Evolutionary conservation across 2,113 vertebrate species (phyloP).

Genomic region (Corythornis cristatus): DNA sequence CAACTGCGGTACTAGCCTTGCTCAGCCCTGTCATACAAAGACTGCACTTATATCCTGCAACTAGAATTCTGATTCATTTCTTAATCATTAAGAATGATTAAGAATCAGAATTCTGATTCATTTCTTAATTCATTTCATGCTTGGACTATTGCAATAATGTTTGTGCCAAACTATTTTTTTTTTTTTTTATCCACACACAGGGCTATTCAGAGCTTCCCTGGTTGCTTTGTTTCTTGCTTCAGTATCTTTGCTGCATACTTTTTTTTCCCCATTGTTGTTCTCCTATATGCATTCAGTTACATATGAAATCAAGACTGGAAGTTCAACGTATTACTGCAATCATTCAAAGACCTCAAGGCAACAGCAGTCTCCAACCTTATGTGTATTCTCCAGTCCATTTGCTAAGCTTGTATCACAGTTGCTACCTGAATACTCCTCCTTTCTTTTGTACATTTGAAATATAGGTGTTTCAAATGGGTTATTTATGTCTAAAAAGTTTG

Average conservation of each 20-base stretch:
- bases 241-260: not conserved
- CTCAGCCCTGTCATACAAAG: not conserved
- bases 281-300: not conserved
- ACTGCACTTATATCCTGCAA: not conserved
- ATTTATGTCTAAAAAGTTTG: not conserved
- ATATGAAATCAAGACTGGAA: not conserved
- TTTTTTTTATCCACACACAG: not conserved
- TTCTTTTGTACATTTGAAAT: not conserved
- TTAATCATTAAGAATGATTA: no score
- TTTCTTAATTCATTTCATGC: conserved; percentile 38
- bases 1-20: not conserved
- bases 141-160: not conserved
- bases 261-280: not conserved
- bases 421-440: not conserved
- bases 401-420: not conserved
- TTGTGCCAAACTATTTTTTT: not conserved
- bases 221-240: not conserved
- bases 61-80: not conserved
- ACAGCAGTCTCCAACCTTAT: not conserved
- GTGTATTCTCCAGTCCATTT: not conserved
- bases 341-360: not conserved
- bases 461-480: not conserved
- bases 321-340: not conserved
- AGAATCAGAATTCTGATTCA: not conserved
- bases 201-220: not conserved